A percentile compares a stretch with the other conserved stretches of the same genome.
phyloP scores from a whole-genome alignment of 1,140 invertebrate genomes.

The Nebria ingens region DNA sequence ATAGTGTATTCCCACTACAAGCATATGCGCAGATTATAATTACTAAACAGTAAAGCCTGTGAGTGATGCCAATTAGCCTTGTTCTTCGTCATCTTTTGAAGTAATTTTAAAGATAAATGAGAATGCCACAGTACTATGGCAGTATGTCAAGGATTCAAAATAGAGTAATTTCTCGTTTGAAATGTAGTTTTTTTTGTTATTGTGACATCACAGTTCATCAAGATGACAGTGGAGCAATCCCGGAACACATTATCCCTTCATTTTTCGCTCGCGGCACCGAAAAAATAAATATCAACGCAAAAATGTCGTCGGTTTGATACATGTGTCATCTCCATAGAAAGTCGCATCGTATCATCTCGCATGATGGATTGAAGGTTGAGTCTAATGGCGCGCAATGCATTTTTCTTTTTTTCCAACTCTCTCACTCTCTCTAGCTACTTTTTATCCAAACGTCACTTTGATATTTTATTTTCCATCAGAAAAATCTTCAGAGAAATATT shows the following conservation, averaged over 20 bases:
- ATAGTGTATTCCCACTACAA: too few species aligned
- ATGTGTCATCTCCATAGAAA: background rate
- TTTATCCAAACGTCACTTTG: too few species aligned
- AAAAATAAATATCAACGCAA: slow-evolving; percentile 1
- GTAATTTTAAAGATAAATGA: too few species aligned
- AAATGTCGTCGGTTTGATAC: slow-evolving; percentile 2
- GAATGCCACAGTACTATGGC: too few species aligned
- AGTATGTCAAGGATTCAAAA: too few species aligned
- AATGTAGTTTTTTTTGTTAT: slow-evolving; percentile 1
- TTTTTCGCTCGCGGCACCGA: background rate
- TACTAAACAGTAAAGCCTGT: too few species aligned
- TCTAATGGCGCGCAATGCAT: slow-evolving; percentile 4
- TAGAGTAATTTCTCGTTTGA: background rate
- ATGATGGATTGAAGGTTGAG: background rate
- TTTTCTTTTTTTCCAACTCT: background rate
- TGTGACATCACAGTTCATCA: slow-evolving; percentile 9
- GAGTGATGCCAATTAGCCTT: too few species aligned
- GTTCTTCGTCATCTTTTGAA: too few species aligned
- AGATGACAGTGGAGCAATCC: background rate
- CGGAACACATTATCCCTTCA: background rate
- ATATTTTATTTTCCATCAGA: too few species aligned
- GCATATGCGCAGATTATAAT: too few species aligned
- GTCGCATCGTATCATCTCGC: background rate
- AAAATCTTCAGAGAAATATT: too few species aligned
- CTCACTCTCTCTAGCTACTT: too few species aligned